Evolutionary conservation across 2,888 invertebrate species (phyloP).

Genomic region (Orgyia antiqua): DNA sequence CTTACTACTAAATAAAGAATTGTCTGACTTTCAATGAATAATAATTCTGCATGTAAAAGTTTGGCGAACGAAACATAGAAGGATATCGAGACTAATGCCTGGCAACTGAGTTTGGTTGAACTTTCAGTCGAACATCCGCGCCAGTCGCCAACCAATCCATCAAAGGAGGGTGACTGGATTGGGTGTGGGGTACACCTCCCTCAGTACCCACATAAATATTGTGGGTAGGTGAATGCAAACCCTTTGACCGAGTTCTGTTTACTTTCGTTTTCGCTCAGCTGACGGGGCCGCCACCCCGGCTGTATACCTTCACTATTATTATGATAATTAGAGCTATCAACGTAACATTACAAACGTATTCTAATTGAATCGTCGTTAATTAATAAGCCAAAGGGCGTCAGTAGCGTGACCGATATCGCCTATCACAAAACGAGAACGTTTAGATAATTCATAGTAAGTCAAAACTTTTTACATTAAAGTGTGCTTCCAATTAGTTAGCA

Average conservation of each 20-base stretch:
- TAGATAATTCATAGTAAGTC: too few relatives aligned
- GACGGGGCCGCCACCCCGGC: slow-evolving; percentile 68
- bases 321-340: slow-evolving; percentile 73
- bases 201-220: slow-evolving; percentile 75
- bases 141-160: slow-evolving; percentile 77
- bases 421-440: too few relatives aligned
- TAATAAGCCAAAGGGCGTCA: slow-evolving; percentile 8
- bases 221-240: slow-evolving; percentile 78
- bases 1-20: slow-evolving; percentile 67
- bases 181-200: slow-evolving; percentile 64
- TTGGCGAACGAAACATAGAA: slow-evolving; percentile 50
- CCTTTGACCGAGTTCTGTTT: slow-evolving; percentile 80
- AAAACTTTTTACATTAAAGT: too few relatives aligned
- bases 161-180: slow-evolving; percentile 71
- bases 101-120: slow-evolving; percentile 59
- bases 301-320: slow-evolving; percentile 69
- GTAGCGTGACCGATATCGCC: slow-evolving; percentile 14
- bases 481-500: too few relatives aligned
- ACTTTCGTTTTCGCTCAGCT: slow-evolving; percentile 80
- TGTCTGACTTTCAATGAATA: slow-evolving; percentile 69
- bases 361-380: slow-evolving; percentile 36
- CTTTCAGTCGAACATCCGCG: slow-evolving; percentile 71
- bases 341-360: slow-evolving; percentile 41
- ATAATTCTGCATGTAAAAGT: slow-evolving; percentile 65
- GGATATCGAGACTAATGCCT: slow-evolving; percentile 68